These are phyloP conservation scores for Tenebrio molitor DNA, from an alignment of 1,140 invertebrate genomes.

Conservation along the genomic window DNA sequence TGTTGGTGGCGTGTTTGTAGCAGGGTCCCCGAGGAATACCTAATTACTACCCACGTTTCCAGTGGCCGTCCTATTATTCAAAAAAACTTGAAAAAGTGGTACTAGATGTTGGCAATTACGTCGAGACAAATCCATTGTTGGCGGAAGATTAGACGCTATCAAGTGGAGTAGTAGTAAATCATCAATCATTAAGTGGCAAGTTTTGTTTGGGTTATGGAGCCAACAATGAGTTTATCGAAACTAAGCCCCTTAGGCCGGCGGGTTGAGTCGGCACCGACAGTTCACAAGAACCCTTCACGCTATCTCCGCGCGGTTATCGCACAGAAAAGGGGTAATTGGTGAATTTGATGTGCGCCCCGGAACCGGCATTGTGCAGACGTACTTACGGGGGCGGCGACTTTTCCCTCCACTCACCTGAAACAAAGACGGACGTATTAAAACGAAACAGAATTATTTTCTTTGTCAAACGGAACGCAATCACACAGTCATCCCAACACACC, in stretches of 20 bases:
- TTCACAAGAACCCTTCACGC: slow-evolving; percentile 35
- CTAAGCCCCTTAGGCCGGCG: slow-evolving; percentile 49
- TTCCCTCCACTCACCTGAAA: slow-evolving; percentile 14
- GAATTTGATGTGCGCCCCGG: slow-evolving; percentile 19
- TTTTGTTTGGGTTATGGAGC: slow-evolving; percentile 54
- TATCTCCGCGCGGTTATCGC: slow-evolving; percentile 40
- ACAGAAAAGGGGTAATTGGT: slow-evolving; percentile 42
- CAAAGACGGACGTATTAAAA: slow-evolving; percentile 10
- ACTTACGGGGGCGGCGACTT: neutral
- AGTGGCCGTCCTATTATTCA: neutral
- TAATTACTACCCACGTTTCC: slow-evolving; percentile 7
- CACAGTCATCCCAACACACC: slow-evolving; percentile 3
- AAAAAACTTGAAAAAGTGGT: slow-evolving; percentile 8
- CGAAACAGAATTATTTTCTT: slow-evolving; percentile 8
- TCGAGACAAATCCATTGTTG: slow-evolving; percentile 54
- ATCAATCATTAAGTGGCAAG: slow-evolving; percentile 58
- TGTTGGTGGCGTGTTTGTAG: slow-evolving; percentile 18
- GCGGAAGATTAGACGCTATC: slow-evolving; percentile 55
- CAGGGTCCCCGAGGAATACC: slow-evolving; percentile 17
- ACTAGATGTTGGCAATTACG: slow-evolving; percentile 51
- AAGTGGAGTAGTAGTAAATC: slow-evolving; percentile 48
- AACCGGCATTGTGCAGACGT: slow-evolving; percentile 23
- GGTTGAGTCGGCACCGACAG: slow-evolving; percentile 19
- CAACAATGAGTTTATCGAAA: slow-evolving; percentile 55
- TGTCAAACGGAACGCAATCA: slow-evolving; percentile 12